These are phyloP conservation scores for Eurois occulta DNA, from an alignment of 2,888 invertebrate species.

Conservation along the genomic window DNA sequence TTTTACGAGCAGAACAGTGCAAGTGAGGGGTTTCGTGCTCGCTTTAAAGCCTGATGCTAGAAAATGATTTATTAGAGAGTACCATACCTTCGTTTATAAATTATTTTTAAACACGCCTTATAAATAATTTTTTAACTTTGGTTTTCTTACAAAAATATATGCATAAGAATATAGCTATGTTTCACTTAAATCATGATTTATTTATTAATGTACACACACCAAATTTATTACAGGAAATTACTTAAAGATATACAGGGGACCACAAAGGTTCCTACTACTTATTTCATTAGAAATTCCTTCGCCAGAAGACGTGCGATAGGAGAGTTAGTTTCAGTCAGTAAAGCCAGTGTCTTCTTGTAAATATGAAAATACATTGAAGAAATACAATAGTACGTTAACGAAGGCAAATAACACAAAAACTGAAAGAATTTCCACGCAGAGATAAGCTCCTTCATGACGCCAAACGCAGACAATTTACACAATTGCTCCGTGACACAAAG, in stretches of 20 bases:
- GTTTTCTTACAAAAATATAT: slow-evolving; percentile 1
- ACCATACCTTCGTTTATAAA: slow-evolving; percentile 10
- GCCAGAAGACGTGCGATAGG: not conserved
- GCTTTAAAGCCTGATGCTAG: slow-evolving; percentile 12
- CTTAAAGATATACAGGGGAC: not conserved
- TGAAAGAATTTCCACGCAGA: not conserved
- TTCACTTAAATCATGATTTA: not conserved
- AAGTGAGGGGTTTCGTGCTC: slow-evolving; percentile 21
- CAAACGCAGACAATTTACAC: slow-evolving; percentile 42
- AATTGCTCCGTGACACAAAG: slow-evolving; percentile 35
- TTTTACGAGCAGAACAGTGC: slow-evolving; percentile 39
- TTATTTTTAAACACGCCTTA: no score
- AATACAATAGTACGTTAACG: not conserved
- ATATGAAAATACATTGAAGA: slow-evolving; percentile 4
- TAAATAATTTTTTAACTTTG: not conserved
- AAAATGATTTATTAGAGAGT: slow-evolving; percentile 27
- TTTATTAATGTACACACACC: not conserved
- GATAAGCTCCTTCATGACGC: slow-evolving; percentile 27
- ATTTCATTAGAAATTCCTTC: not conserved
- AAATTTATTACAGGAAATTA: not conserved
- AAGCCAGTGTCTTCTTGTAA: not conserved
- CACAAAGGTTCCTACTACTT: not conserved
- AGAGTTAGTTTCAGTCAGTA: not conserved
- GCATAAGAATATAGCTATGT: not conserved
- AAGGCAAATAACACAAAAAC: not conserved